Evolutionary conservation across 2,888 invertebrate genomes (phyloP), one percentile per base, ranked within the genome.

Genomic region (Mythimna vitellina): DNA sequence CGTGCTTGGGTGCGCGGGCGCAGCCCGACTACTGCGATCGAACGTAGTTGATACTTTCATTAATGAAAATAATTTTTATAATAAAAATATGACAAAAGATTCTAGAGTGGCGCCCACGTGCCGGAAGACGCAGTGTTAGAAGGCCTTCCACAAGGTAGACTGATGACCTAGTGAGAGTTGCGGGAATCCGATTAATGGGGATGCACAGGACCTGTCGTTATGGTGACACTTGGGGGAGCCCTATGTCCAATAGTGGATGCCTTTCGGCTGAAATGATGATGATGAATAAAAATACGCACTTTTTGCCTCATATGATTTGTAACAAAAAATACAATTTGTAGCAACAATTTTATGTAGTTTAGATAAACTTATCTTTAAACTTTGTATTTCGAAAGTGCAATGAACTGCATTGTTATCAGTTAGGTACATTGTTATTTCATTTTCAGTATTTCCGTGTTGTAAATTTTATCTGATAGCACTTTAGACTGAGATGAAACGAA

Each of bases 1-100:
- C 93, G 94, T 88, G 92, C 92, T 84, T 69, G 79, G 81, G 78
- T 73, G 72, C 73, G 79, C 81, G 22, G 70, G 70, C 70, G 75
- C 78, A 72, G 17, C 61, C 12, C 14, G 25, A 1, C 8, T 80
- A 85, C 73, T 20, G 3, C 49, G 82, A 35, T 29, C 29, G 8
- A 83, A 51, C n/a, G 8, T 32, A 32, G 53, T 89, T 86, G 88
- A 88, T 85, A 85, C 86, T 87, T 85, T 65, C 20, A 14, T 5
- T 22, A 60, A 14, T 10, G 0, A 14, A 32, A 35, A 12, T 62
- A 53, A 53, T 10, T 7, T 32, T 1, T 3, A 20, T 22, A 29
- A 10, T 42, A 42, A 12, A 38, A 38, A 38, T 10, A 10, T 38
- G 35, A 35, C 8, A 1, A 35, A 35, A 35, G 35, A 35, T 35